These are phyloP conservation scores for Malthinus flaveolus DNA, from an alignment of 2,888 invertebrate species.

Conservation along the genomic window DNA sequence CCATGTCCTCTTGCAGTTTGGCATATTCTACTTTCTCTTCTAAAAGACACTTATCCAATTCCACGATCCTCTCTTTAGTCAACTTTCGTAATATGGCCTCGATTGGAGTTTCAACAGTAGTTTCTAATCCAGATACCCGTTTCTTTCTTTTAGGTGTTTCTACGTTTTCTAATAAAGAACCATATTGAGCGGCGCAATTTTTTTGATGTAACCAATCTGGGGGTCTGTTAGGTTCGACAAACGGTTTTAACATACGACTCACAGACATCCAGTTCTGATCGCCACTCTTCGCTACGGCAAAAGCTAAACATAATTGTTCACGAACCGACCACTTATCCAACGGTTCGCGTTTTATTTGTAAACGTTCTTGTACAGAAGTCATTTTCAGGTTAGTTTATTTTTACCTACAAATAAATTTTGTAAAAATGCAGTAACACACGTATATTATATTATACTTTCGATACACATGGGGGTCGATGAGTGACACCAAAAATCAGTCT, in stretches of 20 bases:
- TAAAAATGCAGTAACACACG: too few species aligned
- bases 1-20: conserved; percentile 68
- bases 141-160: conserved; percentile 87
- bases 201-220: conserved; percentile 90
- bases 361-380: conserved; percentile 52
- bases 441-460: too few species aligned
- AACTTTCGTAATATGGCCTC: conserved; percentile 78
- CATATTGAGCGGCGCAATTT: conserved; percentile 89
- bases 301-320: conserved; percentile 84
- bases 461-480: too few species aligned
- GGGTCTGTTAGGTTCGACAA: conserved; percentile 75
- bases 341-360: conserved; percentile 67
- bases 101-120: conserved; percentile 69
- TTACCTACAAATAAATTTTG: neutral
- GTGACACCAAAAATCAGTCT: too few species aligned
- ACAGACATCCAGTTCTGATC: conserved; percentile 94
- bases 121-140: conserved; percentile 60
- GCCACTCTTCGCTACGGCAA: conserved; percentile 81
- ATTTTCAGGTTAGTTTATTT: conserved; percentile 36
- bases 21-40: conserved; percentile 76
- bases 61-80: conserved; percentile 76
- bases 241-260: conserved; percentile 76
- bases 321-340: conserved; percentile 84
- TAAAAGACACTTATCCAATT: conserved; percentile 71
- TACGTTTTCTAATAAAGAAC: conserved; percentile 76